Evolutionary conservation across 2,113 vertebrate species (phyloP), one percentile per base, ranked within the genome.

Genomic region (Falco punctatus): DNA sequence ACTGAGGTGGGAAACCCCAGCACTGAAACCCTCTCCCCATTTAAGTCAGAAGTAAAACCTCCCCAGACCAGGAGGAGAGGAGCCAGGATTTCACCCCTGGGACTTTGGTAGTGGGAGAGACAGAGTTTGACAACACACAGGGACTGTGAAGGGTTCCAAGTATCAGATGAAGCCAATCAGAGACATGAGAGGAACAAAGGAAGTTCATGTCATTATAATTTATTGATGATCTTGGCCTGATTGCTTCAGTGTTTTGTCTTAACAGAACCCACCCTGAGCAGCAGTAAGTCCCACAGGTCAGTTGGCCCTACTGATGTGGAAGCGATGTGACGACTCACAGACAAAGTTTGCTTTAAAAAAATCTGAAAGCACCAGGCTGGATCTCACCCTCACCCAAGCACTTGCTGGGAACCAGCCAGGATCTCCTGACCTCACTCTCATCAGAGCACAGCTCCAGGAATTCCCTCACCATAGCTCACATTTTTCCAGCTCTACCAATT

Each of bases 171-270:
- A 91, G 94, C 87, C 21, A 55, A 88, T 87, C 81, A 90, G 92
- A 78, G 91, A 94, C 70, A 51, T 0, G 58, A 77, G 82, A 64
- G 70, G 90, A 97, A 96, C 95, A 97, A 97, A 96, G 92, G 92
- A 90, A 93, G 92, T 94, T 94, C 95, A 87, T 12, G 5, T 89
- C 89, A 7, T 83, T 73, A 71, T 96, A 80, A 96, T 95, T 97
- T 91, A 96, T 96, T 92, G 88, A 97, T 84, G 87, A 81, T 71
- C 90, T 94, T 88, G 90, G 92, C 79, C 88, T 49, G 71, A 94
- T 88, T 11, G 4, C 92, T 85, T 69, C 75, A 48, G 81, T 8
- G 87, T 90, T 93, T 74, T 82, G 73, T 82, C 84, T 86, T 75
- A 74, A 51, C 38, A 66, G 78, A 86, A 30, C 27, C 67, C 52